Percentiles rank a stretch among this genome's conserved stretches.
Conservation (phyloP, 1,140 invertebrate species). For the Rhagoletis pomonella region DNA sequence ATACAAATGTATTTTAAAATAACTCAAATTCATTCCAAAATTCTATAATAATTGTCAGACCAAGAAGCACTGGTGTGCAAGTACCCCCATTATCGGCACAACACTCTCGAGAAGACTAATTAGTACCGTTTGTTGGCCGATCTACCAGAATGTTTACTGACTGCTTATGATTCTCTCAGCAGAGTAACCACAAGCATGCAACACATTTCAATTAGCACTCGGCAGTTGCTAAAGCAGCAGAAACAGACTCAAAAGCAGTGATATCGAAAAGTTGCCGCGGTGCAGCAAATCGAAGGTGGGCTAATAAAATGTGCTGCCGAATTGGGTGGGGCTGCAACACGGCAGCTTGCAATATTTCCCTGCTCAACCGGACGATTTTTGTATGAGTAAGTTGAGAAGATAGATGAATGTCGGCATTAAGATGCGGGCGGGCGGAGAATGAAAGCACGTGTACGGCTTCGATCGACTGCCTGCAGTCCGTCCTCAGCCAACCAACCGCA, state of each 20-base stretch:
- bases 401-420: background rate
- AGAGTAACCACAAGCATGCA: background rate
- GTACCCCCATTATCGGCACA: too few species aligned
- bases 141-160: too few species aligned
- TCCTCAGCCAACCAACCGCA: background rate
- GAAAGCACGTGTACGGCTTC: background rate
- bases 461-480: too few species aligned
- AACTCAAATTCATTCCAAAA: too few species aligned
- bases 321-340: background rate
- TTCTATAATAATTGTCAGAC: too few species aligned
- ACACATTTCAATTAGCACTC: constrained; percentile 36
- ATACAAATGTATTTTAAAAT: too few species aligned
- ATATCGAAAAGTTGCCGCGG: background rate
- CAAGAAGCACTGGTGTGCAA: too few species aligned
- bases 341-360: background rate
- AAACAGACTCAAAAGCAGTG: background rate
- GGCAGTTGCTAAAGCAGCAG: background rate
- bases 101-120: too few species aligned
- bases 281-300: constrained; percentile 2
- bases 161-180: background rate
- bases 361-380: background rate
- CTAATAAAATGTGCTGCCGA: constrained; percentile 5
- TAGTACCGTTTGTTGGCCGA: too few species aligned
- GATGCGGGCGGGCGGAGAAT: background rate
- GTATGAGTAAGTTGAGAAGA: background rate